A percentile compares a stretch with the other conserved stretches of the same genome.
Conservation (phyloP, 2,113 vertebrate genomes). For the Carassius auratus region DNA sequence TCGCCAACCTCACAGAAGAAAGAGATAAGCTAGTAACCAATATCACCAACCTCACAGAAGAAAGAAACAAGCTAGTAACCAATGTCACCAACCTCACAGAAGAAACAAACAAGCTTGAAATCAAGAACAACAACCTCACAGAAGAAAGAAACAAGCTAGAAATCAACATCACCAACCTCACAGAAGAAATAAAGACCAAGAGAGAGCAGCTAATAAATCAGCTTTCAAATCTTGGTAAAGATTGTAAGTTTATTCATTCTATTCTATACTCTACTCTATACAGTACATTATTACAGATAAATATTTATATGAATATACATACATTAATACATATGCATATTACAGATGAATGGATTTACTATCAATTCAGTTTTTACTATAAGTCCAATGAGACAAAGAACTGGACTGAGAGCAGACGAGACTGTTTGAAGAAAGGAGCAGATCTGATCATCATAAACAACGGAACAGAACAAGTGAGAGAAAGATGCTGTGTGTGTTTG, state of each 20-base stretch:
- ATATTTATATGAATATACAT: too few species aligned
- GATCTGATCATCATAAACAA: constrained; percentile 28
- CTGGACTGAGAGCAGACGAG: neutral
- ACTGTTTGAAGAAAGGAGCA: neutral
- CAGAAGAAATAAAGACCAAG: neutral
- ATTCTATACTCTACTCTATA: too few species aligned
- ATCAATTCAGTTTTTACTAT: neutral
- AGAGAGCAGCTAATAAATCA: neutral
- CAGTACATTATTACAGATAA: too few species aligned
- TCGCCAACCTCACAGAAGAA: neutral
- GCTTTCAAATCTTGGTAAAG: neutral
- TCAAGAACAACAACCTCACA: too few species aligned
- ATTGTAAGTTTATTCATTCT: neutral
- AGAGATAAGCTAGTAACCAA: too few species aligned
- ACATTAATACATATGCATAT: too few species aligned
- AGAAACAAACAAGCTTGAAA: too few species aligned
- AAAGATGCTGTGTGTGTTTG: neutral
- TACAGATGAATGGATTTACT: neutral
- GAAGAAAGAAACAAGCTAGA: too few species aligned
- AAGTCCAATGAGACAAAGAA: neutral
- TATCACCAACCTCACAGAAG: too few species aligned
- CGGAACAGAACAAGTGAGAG: neutral
- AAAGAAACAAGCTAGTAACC: too few species aligned
- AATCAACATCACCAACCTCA: neutral
- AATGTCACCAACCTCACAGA: too few species aligned